A percentile compares a stretch with the other conserved stretches of the same genome.
Conservation (phyloP, 1,140 invertebrate genomes). For the Samia ricini region DNA sequence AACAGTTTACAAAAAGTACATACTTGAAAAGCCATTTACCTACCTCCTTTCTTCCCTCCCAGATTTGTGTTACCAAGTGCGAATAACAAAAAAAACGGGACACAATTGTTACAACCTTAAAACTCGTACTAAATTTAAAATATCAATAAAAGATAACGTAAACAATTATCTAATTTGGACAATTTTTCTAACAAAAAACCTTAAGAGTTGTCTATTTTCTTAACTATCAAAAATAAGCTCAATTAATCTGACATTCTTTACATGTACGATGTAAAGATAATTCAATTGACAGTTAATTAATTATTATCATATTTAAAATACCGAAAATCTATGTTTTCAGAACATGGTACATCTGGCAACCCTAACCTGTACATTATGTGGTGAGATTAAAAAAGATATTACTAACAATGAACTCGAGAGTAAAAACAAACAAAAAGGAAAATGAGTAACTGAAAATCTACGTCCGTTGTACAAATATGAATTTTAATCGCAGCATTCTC, state of each 20-base stretch:
- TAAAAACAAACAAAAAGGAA: not conserved
- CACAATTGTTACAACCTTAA: not conserved
- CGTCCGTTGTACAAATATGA: no score
- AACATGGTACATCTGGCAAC: not conserved
- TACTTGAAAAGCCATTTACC: not conserved
- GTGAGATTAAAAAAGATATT: conserved; percentile 1
- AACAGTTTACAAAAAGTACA: not conserved
- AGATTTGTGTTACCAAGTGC: not conserved
- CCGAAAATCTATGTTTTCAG: not conserved
- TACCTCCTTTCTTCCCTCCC: not conserved
- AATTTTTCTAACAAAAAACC: no score
- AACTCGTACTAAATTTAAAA: no score
- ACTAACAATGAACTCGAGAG: not conserved
- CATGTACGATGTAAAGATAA: no score
- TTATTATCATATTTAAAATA: not conserved
- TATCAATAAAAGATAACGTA: no score
- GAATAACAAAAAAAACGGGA: not conserved
- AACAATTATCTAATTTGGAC: no score
- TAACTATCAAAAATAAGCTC: no score
- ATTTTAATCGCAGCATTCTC: no score
- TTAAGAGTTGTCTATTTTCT: no score
- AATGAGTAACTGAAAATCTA: no score
- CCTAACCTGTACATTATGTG: not conserved
- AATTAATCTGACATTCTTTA: no score
- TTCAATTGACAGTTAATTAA: no score